phyloP scores from a whole-genome alignment of 2,797 vertebrate species.

The Pelobates cultripes region DNA sequence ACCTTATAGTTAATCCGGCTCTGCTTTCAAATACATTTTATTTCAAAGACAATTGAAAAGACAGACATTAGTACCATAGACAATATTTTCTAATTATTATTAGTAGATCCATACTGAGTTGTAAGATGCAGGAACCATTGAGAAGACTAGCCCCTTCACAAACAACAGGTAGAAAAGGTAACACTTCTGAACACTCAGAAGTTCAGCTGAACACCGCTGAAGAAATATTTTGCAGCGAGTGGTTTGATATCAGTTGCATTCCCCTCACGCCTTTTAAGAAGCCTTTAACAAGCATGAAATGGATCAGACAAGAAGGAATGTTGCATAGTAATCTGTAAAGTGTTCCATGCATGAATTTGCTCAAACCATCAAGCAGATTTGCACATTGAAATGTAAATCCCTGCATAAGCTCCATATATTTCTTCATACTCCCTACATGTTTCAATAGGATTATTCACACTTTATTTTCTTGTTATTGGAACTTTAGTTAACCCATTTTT shows the following conservation, averaged over 20 bases:
- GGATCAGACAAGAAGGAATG: conserved; percentile 56
- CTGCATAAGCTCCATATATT: conserved; percentile 47
- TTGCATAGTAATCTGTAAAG: conserved; percentile 45
- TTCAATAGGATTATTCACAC: conserved; percentile 52
- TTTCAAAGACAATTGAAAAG: too few species aligned
- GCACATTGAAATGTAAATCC: conserved; percentile 57
- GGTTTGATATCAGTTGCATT: conserved; percentile 34
- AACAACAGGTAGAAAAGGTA: too few species aligned
- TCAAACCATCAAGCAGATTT: conserved; percentile 52
- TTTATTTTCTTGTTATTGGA: conserved; percentile 50
- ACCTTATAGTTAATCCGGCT: too few species aligned
- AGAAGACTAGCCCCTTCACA: too few species aligned
- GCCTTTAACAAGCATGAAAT: conserved; percentile 51
- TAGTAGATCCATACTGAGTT: too few species aligned
- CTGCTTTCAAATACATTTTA: too few species aligned
- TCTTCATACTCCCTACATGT: conserved; percentile 37
- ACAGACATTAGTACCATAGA: too few species aligned
- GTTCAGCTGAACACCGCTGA: background rate
- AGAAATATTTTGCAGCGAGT: conserved; percentile 30
- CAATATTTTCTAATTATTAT: too few species aligned
- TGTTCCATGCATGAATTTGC: conserved; percentile 48
- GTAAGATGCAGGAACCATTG: too few species aligned
- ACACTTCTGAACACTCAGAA: background rate
- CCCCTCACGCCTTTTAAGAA: conserved; percentile 40
- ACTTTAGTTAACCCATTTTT: conserved; percentile 43